Base-by-base conservation (phyloP, 2,888 invertebrate genomes). In the Drosophila pseudotalamancana region DNA sequence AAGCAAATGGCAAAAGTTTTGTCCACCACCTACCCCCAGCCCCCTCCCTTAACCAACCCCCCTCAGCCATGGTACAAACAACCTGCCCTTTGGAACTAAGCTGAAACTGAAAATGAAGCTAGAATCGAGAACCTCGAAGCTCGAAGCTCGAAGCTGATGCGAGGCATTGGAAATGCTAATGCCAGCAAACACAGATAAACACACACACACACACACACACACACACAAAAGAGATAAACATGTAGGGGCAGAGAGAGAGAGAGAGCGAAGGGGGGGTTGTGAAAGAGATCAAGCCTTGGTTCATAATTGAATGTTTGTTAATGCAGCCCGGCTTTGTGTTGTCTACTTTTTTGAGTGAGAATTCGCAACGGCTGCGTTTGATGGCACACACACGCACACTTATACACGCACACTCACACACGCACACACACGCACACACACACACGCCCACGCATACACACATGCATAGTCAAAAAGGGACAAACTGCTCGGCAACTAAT, bases 1-100 rank as follows among this genome's bases (percentile, higher is more conserved):
- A 80, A 84, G 77, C 81, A 83, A 80, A 77, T 83, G 81, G 81
- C 50, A 78, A 84, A 80, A 80, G 75, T 84, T 80, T 83, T 50
- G n/a, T n/a, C 21, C 11, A 2, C 1, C 27, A 2, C 27, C 21
- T 9, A 11, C 8, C 27, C n/a, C 29, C 5, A 31, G 11, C 18
- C 19, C 25, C 16, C 4, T 4, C 6, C 2, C 11, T 11, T 8
- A 3, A 11, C 25, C 19, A 0, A 31, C n/a, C 6, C 2, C 1
- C 42, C 23, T 25, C 18, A 0, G 4, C 5, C n/a, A n/a, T n/a
- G n/a, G n/a, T n/a, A n/a, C n/a, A n/a, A n/a, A n/a, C n/a, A n/a
- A n/a, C 14, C 14, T 3, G 5, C 21, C 23, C 55, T n/a, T 39
- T 21, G 31, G 43, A 25, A 37, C 46, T 32, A 27, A 45, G 46